Percentiles rank a stretch among this genome's conserved stretches.
These are phyloP conservation scores for Panagrolaimus sp. DNA, from an alignment of 1,140 invertebrate genomes.

Conservation along the genomic window DNA sequence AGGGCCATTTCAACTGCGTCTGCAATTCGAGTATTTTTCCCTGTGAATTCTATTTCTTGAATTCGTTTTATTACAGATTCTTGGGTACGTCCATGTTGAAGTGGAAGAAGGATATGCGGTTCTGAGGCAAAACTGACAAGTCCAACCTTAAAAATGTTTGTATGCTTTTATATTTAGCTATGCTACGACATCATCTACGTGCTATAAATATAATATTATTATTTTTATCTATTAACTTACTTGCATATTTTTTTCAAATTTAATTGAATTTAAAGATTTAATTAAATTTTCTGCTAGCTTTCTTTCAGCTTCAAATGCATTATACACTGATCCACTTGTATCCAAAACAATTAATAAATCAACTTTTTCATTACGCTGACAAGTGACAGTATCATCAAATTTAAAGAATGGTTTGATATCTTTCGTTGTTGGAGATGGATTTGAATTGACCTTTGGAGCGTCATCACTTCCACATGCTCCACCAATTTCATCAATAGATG, in stretches of 20 bases:
- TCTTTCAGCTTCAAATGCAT: conserved; percentile 45
- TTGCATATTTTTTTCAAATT: conserved; percentile 18
- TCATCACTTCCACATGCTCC: background rate
- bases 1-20: conserved; percentile 44
- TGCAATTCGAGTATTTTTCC: conserved; percentile 41
- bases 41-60: conserved; percentile 36
- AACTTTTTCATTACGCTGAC: conserved; percentile 22
- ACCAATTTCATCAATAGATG: background rate
- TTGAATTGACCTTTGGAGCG: background rate
- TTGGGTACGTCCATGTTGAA: conserved; percentile 1
- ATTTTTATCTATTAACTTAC: too few species aligned
- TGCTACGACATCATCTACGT: background rate
- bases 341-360: conserved; percentile 50
- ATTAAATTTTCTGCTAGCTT: conserved; percentile 41
- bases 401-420: background rate
- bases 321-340: conserved; percentile 43
- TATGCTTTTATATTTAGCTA: too few species aligned
- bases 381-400: background rate
- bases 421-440: background rate
- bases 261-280: conserved; percentile 19
- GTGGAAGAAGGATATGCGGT: conserved; percentile 13
- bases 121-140: conserved; percentile 26
- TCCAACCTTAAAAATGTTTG: conserved; percentile 8
- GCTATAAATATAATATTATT: too few species aligned
- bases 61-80: conserved; percentile 22